Conservation (phyloP, 1,140 invertebrate species). For the Paramacrobiotus metropolitanus region DNA sequence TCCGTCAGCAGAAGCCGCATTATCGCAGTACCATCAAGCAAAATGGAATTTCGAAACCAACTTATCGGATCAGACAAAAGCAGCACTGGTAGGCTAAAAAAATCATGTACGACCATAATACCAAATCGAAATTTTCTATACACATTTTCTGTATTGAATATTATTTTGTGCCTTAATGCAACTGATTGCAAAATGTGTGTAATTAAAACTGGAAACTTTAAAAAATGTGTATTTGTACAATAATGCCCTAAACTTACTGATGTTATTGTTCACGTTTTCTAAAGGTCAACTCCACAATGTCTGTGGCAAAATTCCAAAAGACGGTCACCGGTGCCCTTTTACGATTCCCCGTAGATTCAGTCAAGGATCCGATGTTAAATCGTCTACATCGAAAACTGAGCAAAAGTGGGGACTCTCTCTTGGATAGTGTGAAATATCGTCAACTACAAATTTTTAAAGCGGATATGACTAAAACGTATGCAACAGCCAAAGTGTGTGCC, state of each 20-base stretch:
- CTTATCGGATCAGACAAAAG: neutral
- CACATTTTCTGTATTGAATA: too few species aligned
- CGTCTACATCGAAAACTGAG: neutral
- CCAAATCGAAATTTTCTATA: too few species aligned
- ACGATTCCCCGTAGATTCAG: neutral
- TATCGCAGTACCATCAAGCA: neutral
- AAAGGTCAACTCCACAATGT: too few species aligned
- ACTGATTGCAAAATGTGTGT: too few species aligned
- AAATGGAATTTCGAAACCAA: neutral
- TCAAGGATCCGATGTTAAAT: too few species aligned
- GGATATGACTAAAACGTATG: constrained; percentile 51
- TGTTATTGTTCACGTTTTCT: too few species aligned
- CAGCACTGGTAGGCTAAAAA: neutral
- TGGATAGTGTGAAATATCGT: neutral
- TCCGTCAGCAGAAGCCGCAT: neutral
- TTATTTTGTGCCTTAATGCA: too few species aligned
- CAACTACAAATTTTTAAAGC: neutral
- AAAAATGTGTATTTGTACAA: too few species aligned
- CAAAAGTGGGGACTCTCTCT: neutral
- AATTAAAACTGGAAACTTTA: too few species aligned
- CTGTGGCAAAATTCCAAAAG: too few species aligned
- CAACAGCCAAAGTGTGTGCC: constrained; percentile 50
- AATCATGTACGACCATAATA: too few species aligned
- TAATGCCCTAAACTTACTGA: too few species aligned
- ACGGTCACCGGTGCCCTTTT: neutral